Base-by-base conservation (phyloP, 2,797 vertebrate species). In the Hydrolagus colliei region DNA sequence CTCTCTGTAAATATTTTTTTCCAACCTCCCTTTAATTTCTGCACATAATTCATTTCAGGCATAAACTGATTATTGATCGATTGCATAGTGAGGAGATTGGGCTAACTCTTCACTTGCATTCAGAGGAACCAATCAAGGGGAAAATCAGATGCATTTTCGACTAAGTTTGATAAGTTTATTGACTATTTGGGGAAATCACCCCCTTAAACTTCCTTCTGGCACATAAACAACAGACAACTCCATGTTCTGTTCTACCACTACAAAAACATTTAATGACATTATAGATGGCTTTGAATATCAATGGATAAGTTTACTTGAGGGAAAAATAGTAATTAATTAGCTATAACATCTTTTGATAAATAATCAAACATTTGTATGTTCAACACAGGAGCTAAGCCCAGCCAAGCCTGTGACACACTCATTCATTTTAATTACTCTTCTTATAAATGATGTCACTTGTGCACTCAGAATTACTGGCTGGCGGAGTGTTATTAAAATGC, bases 391-490 rank as follows among this genome's bases (percentile, higher is more conserved):
- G 67, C 12, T 89, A 86, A 88, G 86, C 85, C 89, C 74, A 85
- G 86, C 65, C 79, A 89, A 89, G 22, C 59, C 88, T 88, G 89
- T 61, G 89, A 86, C 18, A 87, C 91, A 85, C 87, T 89, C 87
- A 92, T 92, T 94, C 86, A 89, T 92, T 94, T 92, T 93, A 94
- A 95, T 94, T 94, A 93, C 87, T 89, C 79, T 86, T 90, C 75
- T 89, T 92, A 91, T 90, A 92, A 94, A 92, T 91, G 90, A 92
- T 88, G 88, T 0, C 12, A 89, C 82, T 89, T 89, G 91, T 89
- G 90, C 82, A 88, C 88, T 88, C 75, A 89, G 88, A 89, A 88
- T 90, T 88, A 89, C 84, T 87, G 87, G 87, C 87, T 90, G 86
- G 90, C 89, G 89, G 89, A 91, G 90, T 91, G 88, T 90, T 92